Evolutionary conservation across 2,113 vertebrate genomes (phyloP).

Genomic region (Brachyhypopomus occidentalis): DNA sequence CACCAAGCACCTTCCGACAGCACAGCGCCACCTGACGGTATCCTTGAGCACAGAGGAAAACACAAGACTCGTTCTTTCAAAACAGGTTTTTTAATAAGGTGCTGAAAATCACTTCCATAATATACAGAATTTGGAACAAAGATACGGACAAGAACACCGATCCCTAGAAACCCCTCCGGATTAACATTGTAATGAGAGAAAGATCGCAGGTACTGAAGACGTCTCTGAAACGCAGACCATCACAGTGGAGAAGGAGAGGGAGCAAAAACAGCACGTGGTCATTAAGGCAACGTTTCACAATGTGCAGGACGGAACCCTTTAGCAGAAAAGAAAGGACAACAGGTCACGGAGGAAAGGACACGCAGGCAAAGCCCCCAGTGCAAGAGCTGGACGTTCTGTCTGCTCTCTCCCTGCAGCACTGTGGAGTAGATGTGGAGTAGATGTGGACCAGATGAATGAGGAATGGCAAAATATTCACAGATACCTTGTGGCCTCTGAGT

Average conservation of each 20-base stretch:
- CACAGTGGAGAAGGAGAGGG: constrained; percentile 63
- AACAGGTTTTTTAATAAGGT: constrained; percentile 72
- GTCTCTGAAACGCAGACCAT: constrained; percentile 46
- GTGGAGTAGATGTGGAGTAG: not conserved
- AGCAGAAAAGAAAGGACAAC: constrained; percentile 51
- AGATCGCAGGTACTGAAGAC: constrained; percentile 39
- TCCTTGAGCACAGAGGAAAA: not conserved
- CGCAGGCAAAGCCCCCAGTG: constrained; percentile 21
- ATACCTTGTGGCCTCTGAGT: not conserved
- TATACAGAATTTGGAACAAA: constrained; percentile 52
- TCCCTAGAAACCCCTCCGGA: constrained; percentile 28
- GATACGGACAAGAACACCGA: constrained; percentile 52
- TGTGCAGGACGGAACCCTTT: constrained; percentile 51
- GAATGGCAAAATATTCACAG: not conserved
- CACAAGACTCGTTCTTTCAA: constrained; percentile 15
- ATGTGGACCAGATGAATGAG: not conserved
- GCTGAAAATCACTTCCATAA: constrained; percentile 63
- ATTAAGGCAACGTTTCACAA: constrained; percentile 71
- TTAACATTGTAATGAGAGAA: constrained; percentile 43
- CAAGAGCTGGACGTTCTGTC: not conserved
- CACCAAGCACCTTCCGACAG: not conserved
- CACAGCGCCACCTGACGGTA: not conserved
- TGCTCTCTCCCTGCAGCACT: constrained; percentile 7
- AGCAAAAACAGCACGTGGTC: constrained; percentile 57
- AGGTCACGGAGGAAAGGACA: constrained; percentile 29